Conservation (phyloP, 1,140 invertebrate species). For the Lordiphosa mommai region DNA sequence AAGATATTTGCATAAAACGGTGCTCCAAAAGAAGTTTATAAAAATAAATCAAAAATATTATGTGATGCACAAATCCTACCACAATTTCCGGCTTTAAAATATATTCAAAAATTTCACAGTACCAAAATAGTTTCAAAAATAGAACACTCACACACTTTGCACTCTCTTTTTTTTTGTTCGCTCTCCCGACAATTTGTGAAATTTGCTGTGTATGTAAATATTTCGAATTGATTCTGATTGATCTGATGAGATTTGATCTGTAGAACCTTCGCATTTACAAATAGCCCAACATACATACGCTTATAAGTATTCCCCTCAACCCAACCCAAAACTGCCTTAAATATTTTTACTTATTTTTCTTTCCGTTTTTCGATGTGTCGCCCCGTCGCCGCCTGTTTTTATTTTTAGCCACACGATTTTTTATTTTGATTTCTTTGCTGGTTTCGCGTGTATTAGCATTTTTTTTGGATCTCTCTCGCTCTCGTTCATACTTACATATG, state of each 20-base stretch:
- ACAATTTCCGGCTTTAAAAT: slow-evolving; percentile 3
- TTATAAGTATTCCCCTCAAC: slow-evolving; percentile 26
- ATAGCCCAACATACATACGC: slow-evolving; percentile 49
- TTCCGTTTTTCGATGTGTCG: slow-evolving; percentile 30
- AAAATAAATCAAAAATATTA: background rate
- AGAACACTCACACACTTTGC: slow-evolving; percentile 23
- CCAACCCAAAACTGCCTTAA: slow-evolving; percentile 37
- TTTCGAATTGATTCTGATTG: background rate
- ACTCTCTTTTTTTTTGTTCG: too few species aligned
- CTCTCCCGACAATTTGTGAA: background rate
- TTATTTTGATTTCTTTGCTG: slow-evolving; percentile 62
- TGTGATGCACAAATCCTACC: background rate
- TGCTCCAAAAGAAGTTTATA: slow-evolving; percentile 44
- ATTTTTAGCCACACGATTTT: slow-evolving; percentile 66
- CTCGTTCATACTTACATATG: background rate
- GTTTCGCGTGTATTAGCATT: slow-evolving; percentile 57
- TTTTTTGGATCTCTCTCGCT: slow-evolving; percentile 49
- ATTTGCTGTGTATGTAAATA: slow-evolving; percentile 2
- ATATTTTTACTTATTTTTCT: slow-evolving; percentile 36
- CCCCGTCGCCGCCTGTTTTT: slow-evolving; percentile 43
- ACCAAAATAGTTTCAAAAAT: slow-evolving; percentile 67
- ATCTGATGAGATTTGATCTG: slow-evolving; percentile 3
- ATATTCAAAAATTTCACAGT: slow-evolving; percentile 34
- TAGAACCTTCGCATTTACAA: slow-evolving; percentile 69
- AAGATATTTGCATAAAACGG: background rate